Evolutionary conservation across 2,888 invertebrate genomes (phyloP).

Genomic region (Clistopyga incitator): DNA sequence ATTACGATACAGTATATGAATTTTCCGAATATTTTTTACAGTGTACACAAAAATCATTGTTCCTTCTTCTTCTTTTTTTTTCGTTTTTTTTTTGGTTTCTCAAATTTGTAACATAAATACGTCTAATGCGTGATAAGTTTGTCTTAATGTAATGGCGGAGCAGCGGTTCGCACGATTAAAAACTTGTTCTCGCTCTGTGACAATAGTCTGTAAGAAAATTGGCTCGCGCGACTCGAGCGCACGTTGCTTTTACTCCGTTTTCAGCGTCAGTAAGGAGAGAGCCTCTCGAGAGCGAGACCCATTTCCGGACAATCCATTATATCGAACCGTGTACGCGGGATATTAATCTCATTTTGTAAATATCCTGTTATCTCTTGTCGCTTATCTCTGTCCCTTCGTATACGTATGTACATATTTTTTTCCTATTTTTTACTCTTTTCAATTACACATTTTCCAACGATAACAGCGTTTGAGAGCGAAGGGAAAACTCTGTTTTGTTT

Average conservation of each 20-base stretch:
- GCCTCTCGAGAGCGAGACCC: constrained; percentile 76
- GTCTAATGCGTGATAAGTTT: constrained; percentile 56
- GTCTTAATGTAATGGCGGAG: constrained; percentile 17
- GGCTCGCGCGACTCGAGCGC: constrained; percentile 66
- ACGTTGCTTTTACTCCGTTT: constrained; percentile 74
- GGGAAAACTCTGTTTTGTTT: neutral
- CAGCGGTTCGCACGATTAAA: neutral
- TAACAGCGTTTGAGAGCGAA: constrained; percentile 6
- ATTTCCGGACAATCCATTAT: constrained; percentile 72
- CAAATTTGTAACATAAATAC: constrained; percentile 7
- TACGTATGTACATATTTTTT: constrained; percentile 53
- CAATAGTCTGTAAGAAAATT: constrained; percentile 76
- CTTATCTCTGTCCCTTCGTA: constrained; percentile 53
- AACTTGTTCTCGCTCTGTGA: constrained; percentile 57
- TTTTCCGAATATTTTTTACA: too few species aligned
- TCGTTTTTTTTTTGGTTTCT: neutral
- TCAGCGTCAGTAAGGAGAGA: constrained; percentile 78
- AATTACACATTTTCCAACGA: neutral
- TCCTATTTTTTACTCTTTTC: constrained; percentile 61
- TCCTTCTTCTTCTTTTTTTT: neutral
- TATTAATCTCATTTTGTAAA: constrained; percentile 73
- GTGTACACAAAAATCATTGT: constrained; percentile 15
- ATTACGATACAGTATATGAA: too few species aligned
- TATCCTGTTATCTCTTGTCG: constrained; percentile 71
- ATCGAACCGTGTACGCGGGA: constrained; percentile 64